Base-by-base conservation (phyloP, 2,888 invertebrate genomes). In the Podabrus alpinus region DNA sequence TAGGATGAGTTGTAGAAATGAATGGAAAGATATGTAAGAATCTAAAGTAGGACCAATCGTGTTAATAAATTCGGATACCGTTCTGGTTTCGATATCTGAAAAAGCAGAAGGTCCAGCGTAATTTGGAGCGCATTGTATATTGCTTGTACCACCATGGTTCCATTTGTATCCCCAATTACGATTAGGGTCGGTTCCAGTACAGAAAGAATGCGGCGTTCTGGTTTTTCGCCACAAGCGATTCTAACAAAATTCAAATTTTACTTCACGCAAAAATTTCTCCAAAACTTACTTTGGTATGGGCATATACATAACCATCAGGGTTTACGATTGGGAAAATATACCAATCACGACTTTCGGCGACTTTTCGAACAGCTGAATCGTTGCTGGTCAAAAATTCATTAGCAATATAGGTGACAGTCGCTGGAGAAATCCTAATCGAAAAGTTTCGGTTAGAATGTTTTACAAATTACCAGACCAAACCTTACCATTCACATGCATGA, bases 221-320 rank as follows among this genome's bases (percentile, higher is more conserved):
- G 92, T 93, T 83, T 94, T 94, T n/a, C 94, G 89, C 94, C 94
- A 94, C 82, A 93, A 78, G 74, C 94, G 90, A 77, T 90, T 87
- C 92, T 92, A 80, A 11, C 87, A 85, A 19, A 9, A 3, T 9
- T 11, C 1, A 59, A 5, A 15, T 59, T 15, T 10, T 59, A n/a
- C 7, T 7, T 59, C n/a, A 9, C 1, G 7, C 5, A 62, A 16
- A 13, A 1, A n/a, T 59, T 59, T 59, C 1, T 15, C 1, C n/a
- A 29, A 11, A 21, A 88, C 89, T 88, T 86, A 94, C 93, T 77
- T 83, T 86, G 1, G 88, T 88, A 81, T 92, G 92, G 0, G 92
- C 90, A 81, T 91, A 93, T 1, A 83, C 89, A 83, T 93, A n/a
- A n/a, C n/a, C n/a, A n/a, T n/a, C n/a, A n/a, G n/a, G n/a, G n/a